These are phyloP conservation scores for Chionodraco myersi DNA, from an alignment of 2,113 vertebrate species.

Conservation along the genomic window DNA sequence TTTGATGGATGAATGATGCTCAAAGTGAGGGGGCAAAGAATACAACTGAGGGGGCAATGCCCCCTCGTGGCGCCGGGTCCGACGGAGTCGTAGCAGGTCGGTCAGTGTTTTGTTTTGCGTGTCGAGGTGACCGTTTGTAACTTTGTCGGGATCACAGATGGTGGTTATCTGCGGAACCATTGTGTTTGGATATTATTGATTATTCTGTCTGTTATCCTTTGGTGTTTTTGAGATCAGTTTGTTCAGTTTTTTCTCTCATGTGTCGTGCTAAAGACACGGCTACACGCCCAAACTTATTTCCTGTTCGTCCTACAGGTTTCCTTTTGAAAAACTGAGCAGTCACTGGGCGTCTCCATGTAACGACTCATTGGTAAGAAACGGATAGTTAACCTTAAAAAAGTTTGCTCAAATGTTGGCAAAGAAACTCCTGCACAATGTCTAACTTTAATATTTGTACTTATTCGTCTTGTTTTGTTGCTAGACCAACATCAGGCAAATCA, in stretches of 20 bases:
- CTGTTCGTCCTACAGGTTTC: not conserved
- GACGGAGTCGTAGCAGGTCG: not conserved
- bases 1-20: too few species aligned
- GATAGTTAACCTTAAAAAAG: too few species aligned
- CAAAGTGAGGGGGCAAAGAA: too few species aligned
- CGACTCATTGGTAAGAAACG: not conserved
- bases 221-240: not conserved
- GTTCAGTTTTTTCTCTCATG: not conserved
- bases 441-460: too few species aligned
- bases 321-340: not conserved
- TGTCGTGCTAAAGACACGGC: slow-evolving; percentile 20
- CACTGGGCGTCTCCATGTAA: slow-evolving; percentile 7
- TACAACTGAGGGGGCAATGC: too few species aligned
- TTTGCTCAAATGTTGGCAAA: too few species aligned
- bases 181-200: not conserved
- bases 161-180: not conserved
- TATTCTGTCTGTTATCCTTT: not conserved
- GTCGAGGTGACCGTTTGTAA: not conserved
- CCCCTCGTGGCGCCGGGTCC: too few species aligned
- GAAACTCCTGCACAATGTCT: too few species aligned
- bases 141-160: not conserved
- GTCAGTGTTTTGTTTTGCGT: not conserved
- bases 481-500: not conserved
- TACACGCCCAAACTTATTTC: not conserved
- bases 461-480: not conserved